These are phyloP conservation scores for Agriopis leucophaearia DNA, from an alignment of 2,888 invertebrate species.

Conservation along the genomic window DNA sequence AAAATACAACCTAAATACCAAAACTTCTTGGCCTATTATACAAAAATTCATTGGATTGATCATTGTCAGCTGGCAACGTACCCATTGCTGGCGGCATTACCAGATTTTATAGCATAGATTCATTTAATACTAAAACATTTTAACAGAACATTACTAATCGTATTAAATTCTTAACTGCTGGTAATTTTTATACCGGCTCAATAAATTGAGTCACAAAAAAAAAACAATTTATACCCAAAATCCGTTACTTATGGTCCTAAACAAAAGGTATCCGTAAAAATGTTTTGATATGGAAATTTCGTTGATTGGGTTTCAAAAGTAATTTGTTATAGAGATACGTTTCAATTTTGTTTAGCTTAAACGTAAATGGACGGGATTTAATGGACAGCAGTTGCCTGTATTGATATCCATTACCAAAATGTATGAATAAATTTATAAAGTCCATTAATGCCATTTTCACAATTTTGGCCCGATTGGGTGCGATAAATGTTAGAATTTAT, in stretches of 20 bases:
- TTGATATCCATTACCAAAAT: constrained; percentile 29
- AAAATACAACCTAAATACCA: too few species aligned
- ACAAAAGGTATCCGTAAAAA: constrained; percentile 36
- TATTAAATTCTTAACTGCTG: background rate
- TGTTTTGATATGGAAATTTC: constrained; percentile 43
- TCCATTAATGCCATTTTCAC: constrained; percentile 15
- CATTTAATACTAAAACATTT: too few species aligned
- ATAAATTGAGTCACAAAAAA: background rate
- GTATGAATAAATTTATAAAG: constrained; percentile 25
- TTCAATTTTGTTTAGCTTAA: constrained; percentile 43
- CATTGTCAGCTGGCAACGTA: too few species aligned
- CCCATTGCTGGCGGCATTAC: too few species aligned
- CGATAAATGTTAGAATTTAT: constrained; percentile 3
- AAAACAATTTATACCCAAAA: constrained; percentile 10
- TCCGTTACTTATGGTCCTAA: constrained; percentile 16
- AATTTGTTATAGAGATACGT: constrained; percentile 42
- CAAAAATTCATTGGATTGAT: too few species aligned
- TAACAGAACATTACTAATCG: too few species aligned
- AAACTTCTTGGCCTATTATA: too few species aligned
- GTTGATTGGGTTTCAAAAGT: constrained; percentile 35
- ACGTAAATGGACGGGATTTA: constrained; percentile 35
- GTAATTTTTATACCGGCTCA: background rate
- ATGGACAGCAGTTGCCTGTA: constrained; percentile 28
- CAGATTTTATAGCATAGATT: too few species aligned
- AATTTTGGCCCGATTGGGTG: constrained; percentile 1